Percentiles rank a stretch among this genome's conserved stretches.
Evolutionary conservation across 2,113 vertebrate species (phyloP).

Genomic region (Coracopsis vasa): DNA sequence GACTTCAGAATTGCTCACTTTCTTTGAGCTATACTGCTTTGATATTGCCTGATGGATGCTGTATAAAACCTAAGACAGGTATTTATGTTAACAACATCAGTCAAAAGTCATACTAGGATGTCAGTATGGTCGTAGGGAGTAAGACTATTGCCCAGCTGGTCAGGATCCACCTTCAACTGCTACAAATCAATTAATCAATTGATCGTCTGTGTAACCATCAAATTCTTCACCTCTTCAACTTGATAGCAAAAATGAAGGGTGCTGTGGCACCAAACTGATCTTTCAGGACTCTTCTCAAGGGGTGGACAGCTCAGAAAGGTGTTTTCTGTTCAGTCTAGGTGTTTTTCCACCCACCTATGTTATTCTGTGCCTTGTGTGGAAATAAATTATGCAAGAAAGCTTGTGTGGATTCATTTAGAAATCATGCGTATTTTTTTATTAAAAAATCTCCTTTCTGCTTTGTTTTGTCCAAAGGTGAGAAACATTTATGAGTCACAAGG

Average conservation of each 20-base stretch:
- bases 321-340: not conserved
- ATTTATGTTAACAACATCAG: not conserved
- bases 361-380: constrained; percentile 6
- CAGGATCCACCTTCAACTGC: not conserved
- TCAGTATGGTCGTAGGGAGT: not conserved
- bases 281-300: not conserved
- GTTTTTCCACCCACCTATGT: not conserved
- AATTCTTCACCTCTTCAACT: not conserved
- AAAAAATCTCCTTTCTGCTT: not conserved
- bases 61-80: not conserved
- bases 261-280: not conserved
- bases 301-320: not conserved
- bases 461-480: constrained; percentile 11
- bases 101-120: not conserved
- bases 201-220: not conserved
- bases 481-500: not conserved
- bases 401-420: constrained; percentile 20
- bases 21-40: not conserved
- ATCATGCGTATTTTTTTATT: not conserved
- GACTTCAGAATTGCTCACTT: not conserved
- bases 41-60: not conserved
- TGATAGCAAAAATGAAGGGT: not conserved
- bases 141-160: not conserved
- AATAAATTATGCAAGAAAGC: not conserved
- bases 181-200: not conserved